Evolutionary conservation across 1,140 invertebrate genomes (phyloP), one percentile per base, ranked within the genome.

Genomic region (Bombus balteatus): DNA sequence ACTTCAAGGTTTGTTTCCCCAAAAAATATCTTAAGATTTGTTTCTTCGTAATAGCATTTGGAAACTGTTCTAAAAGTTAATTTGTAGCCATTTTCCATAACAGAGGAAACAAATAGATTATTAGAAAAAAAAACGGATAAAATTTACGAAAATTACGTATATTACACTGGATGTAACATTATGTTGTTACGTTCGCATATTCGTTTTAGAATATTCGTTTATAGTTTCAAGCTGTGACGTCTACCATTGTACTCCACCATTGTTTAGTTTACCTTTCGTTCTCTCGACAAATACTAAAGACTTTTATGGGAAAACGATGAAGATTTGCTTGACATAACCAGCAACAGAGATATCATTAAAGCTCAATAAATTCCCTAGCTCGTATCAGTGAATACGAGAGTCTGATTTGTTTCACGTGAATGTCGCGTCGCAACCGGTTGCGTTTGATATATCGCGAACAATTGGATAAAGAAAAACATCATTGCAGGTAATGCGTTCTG

Each of bases 371-470:
- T 84, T 43, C 39, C 15, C 25, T 9, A 25, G 6, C 2, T 53
- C 15, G 9, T 79, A 59, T 84, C 82, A 28, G 1, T 28, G 39
- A 43, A 22, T 68, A 68, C 32, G 18, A 34, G 8, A 37, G 13
- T 13, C 47, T 79, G 75, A 84, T 84, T 79, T 79, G 82, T 72
- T 84, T 79, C 25, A 68, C 75, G 37, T 59, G 32, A n/a, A 41
- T 8, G 39, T 71, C 13, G n/a, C 66, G 37, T 39, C 18, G 37
- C 66, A 79, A 79, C 32, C 39, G 65, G 82, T 79, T 76, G 43
- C 13, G 32, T 78, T 84, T 77, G 74, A 83, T 70, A 70, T 78
- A 77, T 59, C 18, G 47, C 47, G 34, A n/a, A 43, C 4, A 15
- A 39, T 28, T 13, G 3, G 43, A 62, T 39, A 39, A 43, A 79